Evolutionary conservation across 2,113 vertebrate genomes (phyloP).

Genomic region (Xerus inauris): DNA sequence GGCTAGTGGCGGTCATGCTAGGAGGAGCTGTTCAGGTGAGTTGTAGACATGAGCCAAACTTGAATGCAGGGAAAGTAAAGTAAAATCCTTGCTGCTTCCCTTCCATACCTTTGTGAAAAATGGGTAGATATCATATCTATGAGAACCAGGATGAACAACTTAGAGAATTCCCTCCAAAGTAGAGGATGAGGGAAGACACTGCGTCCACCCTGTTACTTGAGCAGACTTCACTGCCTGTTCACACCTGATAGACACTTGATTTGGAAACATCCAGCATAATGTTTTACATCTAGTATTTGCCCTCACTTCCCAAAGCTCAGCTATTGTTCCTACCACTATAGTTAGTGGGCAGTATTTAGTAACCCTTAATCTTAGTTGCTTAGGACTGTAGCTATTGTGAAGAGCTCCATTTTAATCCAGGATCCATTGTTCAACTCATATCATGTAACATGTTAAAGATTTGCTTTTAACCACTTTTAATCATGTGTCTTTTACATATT

Average conservation of each 20-base stretch:
- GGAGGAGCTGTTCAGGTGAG: constrained; percentile 92
- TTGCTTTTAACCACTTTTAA: background rate
- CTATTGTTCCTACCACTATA: background rate
- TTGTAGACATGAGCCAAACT: background rate
- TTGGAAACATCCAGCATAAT: background rate
- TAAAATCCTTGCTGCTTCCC: background rate
- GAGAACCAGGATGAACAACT: background rate
- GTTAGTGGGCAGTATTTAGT: background rate
- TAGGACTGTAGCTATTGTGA: background rate
- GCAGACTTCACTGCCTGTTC: background rate
- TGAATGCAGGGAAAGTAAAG: background rate
- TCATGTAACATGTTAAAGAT: constrained; percentile 2
- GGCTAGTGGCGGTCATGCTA: constrained; percentile 92
- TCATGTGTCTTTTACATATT: background rate
- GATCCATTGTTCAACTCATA: background rate
- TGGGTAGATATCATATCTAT: background rate
- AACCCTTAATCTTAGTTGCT: background rate
- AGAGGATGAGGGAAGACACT: background rate
- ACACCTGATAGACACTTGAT: background rate
- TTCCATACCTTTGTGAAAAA: background rate
- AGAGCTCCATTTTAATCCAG: background rate
- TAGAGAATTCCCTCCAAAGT: constrained; percentile 25
- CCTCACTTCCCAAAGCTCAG: background rate
- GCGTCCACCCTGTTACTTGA: background rate
- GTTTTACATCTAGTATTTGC: constrained; percentile 5